phyloP scores from a whole-genome alignment of 2,113 vertebrate species.

The Centropristis striata region DNA sequence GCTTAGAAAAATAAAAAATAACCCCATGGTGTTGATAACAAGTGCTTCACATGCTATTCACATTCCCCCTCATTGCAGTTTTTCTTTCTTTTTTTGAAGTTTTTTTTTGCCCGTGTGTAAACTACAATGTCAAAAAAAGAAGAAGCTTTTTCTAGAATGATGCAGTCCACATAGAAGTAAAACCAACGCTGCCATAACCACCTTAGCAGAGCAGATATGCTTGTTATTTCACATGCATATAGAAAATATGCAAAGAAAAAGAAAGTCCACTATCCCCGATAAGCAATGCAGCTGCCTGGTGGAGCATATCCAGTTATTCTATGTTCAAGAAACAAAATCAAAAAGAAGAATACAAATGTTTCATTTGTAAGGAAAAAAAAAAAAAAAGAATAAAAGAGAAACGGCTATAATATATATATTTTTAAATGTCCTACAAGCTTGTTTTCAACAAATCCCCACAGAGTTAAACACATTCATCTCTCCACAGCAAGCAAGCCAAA shows the following conservation, averaged over 20 bases:
- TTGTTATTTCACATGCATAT: slow-evolving; percentile 53
- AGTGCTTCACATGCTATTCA: slow-evolving; percentile 54
- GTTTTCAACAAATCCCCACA: background rate
- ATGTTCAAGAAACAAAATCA: slow-evolving; percentile 26
- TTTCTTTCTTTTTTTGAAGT: slow-evolving; percentile 21
- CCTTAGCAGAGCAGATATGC: slow-evolving; percentile 22
- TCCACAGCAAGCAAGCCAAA: slow-evolving; percentile 52
- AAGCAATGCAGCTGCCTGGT: slow-evolving; percentile 54
- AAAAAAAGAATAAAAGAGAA: background rate
- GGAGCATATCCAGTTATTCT: slow-evolving; percentile 50
- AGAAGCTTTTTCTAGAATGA: slow-evolving; percentile 17
- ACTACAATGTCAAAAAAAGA: slow-evolving; percentile 47
- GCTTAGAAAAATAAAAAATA: slow-evolving; percentile 71
- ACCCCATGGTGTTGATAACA: slow-evolving; percentile 53
- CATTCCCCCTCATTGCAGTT: slow-evolving; percentile 45
- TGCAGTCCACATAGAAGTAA: slow-evolving; percentile 35
- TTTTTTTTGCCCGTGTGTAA: slow-evolving; percentile 39
- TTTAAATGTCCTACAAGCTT: slow-evolving; percentile 23
- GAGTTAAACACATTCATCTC: slow-evolving; percentile 29
- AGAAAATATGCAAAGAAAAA: slow-evolving; percentile 54
- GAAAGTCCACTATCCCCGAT: slow-evolving; percentile 1
- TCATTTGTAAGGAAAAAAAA: slow-evolving; percentile 29
- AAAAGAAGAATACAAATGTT: slow-evolving; percentile 43
- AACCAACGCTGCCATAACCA: slow-evolving; percentile 26
- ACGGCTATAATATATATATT: slow-evolving; percentile 26